Percentiles rank a stretch among this genome's conserved stretches.
Conservation (phyloP, 2,888 invertebrate genomes). For the Melitaea athalia region DNA sequence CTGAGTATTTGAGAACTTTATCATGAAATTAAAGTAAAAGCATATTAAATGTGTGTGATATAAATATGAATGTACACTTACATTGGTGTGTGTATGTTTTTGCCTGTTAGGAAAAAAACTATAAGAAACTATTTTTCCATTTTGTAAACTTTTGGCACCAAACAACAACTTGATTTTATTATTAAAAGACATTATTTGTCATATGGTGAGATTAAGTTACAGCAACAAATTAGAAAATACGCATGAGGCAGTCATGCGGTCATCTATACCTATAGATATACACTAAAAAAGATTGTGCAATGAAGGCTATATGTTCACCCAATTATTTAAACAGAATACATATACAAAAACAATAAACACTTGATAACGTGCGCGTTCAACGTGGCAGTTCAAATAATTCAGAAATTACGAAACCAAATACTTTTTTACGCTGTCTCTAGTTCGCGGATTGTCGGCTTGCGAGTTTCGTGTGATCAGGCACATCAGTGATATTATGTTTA, state of each 20-base stretch:
- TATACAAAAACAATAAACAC: not conserved
- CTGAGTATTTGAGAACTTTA: too few relatives aligned
- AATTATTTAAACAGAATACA: not conserved
- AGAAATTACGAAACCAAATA: not conserved
- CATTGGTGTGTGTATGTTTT: slow-evolving; percentile 16
- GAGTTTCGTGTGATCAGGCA: not conserved
- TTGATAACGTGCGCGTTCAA: not conserved
- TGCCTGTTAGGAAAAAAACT: not conserved
- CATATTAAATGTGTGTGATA: not conserved
- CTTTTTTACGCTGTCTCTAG: not conserved
- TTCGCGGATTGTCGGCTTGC: not conserved
- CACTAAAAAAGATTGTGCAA: not conserved
- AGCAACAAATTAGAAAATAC: not conserved
- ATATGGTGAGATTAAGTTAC: not conserved
- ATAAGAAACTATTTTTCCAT: slow-evolving; percentile 8
- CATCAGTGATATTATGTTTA: slow-evolving; percentile 6
- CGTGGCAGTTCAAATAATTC: slow-evolving; percentile 1
- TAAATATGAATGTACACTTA: slow-evolving; percentile 19
- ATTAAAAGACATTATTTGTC: slow-evolving; percentile 17
- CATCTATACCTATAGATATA: not conserved
- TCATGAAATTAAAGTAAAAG: not conserved
- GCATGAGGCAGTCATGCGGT: not conserved
- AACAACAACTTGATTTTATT: slow-evolving; percentile 18
- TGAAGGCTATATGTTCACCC: not conserved
- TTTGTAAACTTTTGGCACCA: slow-evolving; percentile 1